A percentile compares a stretch with the other conserved stretches of the same genome.
Evolutionary conservation across 1,140 invertebrate species (phyloP).

Genomic region (Bombus vancouverensis): DNA sequence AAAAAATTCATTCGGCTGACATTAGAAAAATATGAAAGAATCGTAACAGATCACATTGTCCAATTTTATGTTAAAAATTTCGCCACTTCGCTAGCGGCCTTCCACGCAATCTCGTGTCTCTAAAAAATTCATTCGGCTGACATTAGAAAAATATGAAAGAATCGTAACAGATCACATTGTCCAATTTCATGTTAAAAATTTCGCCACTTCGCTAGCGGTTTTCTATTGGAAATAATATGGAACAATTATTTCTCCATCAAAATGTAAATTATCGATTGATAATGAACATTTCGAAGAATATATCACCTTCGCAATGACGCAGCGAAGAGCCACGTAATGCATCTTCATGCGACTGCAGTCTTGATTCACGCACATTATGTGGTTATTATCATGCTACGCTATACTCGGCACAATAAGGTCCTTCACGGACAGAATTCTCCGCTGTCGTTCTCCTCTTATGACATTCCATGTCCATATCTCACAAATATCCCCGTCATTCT

Average conservation of each 20-base stretch:
- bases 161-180: too few species aligned
- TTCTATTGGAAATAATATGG: too few species aligned
- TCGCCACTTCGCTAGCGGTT: too few species aligned
- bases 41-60: too few species aligned
- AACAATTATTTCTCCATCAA: neutral
- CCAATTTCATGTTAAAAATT: too few species aligned
- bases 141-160: too few species aligned
- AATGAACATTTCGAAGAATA: neutral
- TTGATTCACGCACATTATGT: slow-evolving; percentile 28
- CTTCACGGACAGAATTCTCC: neutral
- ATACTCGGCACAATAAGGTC: slow-evolving; percentile 22
- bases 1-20: too few species aligned
- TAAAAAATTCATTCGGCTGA: too few species aligned
- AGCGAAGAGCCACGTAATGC: slow-evolving; percentile 17
- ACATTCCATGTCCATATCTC: neutral
- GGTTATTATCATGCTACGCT: slow-evolving; percentile 28
- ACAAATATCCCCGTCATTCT: neutral
- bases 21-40: too few species aligned
- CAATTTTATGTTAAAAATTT: too few species aligned
- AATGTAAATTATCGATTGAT: neutral
- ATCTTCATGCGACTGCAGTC: slow-evolving; percentile 24
- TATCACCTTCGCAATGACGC: slow-evolving; percentile 17
- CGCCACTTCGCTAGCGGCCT: too few species aligned
- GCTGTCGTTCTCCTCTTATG: neutral
- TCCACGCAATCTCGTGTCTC: too few species aligned